phyloP scores from a whole-genome alignment of 2,113 vertebrate genomes.

The Verasper variegatus region DNA sequence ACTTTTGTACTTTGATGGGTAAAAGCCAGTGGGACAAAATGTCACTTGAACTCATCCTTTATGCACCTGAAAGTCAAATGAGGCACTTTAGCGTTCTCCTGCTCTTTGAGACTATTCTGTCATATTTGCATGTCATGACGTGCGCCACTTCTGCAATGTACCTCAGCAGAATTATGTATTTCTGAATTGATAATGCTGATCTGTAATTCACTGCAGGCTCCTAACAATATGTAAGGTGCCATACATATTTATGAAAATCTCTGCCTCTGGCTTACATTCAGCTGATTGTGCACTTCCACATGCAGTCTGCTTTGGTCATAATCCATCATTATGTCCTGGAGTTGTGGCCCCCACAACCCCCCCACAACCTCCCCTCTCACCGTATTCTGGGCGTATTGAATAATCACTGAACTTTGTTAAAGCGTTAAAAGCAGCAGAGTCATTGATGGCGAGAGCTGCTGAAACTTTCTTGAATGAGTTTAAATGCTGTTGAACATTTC shows the following conservation, averaged over 20 bases:
- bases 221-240: conserved; percentile 71
- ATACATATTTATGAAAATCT: conserved; percentile 82
- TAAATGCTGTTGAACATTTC: conserved; percentile 3
- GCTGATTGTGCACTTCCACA: conserved; percentile 77
- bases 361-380: background rate
- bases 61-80: conserved; percentile 65
- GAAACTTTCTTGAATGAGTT: conserved; percentile 23
- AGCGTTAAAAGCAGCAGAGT: conserved; percentile 46
- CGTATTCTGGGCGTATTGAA: conserved; percentile 35
- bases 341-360: conserved; percentile 21
- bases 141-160: conserved; percentile 61
- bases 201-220: conserved; percentile 72
- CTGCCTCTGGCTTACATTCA: conserved; percentile 74
- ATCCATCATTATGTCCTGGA: conserved; percentile 77
- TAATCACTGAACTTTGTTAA: conserved; percentile 58
- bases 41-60: conserved; percentile 63
- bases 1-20: conserved; percentile 45
- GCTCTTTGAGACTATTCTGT: conserved; percentile 60
- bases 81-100: conserved; percentile 44
- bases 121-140: conserved; percentile 63
- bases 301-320: conserved; percentile 70
- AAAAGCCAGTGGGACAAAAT: conserved; percentile 57
- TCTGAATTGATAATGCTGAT: conserved; percentile 74
- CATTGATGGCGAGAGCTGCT: background rate
- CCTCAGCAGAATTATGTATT: conserved; percentile 67